phyloP scores from a whole-genome alignment of 2,797 vertebrate genomes.

The Takifugu ocellatus region DNA sequence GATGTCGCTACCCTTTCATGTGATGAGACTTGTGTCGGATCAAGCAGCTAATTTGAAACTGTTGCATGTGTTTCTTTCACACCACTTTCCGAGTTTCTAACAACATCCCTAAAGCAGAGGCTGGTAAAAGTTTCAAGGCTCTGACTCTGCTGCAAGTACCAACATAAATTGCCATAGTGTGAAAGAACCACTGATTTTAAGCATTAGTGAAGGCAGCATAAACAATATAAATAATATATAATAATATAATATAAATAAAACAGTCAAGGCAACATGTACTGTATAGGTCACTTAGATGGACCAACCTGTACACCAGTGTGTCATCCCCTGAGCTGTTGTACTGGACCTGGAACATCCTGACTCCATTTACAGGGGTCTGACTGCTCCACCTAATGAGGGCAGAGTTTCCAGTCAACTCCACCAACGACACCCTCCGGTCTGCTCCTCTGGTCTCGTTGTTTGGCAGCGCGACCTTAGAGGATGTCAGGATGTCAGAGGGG shows the following conservation, averaged over 20 bases:
- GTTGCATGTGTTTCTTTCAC: neutral
- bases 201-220: neutral
- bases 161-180: too few relatives aligned
- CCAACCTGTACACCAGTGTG: conserved; percentile 80
- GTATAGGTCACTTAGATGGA: conserved; percentile 1
- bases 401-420: conserved; percentile 77
- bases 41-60: conserved; percentile 38
- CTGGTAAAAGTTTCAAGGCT: neutral
- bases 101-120: neutral
- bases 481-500: conserved; percentile 78
- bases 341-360: conserved; percentile 83
- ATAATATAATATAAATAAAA: neutral
- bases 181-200: neutral
- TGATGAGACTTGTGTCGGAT: conserved; percentile 49
- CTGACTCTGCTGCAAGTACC: neutral
- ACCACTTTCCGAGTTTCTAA: conserved; percentile 15
- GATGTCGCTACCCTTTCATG: conserved; percentile 52
- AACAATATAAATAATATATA: neutral
- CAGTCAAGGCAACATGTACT: neutral
- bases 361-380: conserved; percentile 69
- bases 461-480: conserved; percentile 67
- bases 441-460: conserved; percentile 74
- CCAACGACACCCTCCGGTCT: conserved; percentile 74
- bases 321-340: conserved; percentile 85
- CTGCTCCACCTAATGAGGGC: conserved; percentile 80